Evolutionary conservation across 2,888 invertebrate genomes (phyloP).

Genomic region (Melangyna quadrimaculata): DNA sequence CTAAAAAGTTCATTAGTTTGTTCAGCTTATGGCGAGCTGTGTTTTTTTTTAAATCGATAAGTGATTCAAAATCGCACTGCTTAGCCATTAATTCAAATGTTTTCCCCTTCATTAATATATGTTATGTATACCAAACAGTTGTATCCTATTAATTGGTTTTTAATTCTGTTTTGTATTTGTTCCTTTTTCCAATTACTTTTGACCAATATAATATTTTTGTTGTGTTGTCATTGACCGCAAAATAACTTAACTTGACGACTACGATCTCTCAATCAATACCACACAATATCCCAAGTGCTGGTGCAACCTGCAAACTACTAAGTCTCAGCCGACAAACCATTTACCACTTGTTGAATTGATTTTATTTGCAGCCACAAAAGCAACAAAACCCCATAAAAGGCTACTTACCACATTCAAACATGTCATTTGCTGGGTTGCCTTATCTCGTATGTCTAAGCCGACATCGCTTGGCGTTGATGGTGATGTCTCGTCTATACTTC

Average conservation of each 20-base stretch:
- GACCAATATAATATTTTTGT: slow-evolving; percentile 11
- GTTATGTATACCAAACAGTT: neutral
- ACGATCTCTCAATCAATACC: slow-evolving; percentile 30
- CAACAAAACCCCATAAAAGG: slow-evolving; percentile 51
- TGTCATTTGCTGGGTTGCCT: slow-evolving; percentile 22
- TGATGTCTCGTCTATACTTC: slow-evolving; percentile 1
- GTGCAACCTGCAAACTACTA: slow-evolving; percentile 12
- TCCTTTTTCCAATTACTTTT: slow-evolving; percentile 47
- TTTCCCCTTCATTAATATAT: neutral
- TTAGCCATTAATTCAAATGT: neutral
- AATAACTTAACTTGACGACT: slow-evolving; percentile 49
- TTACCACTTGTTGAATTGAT: slow-evolving; percentile 12
- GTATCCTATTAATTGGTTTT: neutral
- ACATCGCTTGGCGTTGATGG: neutral
- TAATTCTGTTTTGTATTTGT: neutral
- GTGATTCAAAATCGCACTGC: no score
- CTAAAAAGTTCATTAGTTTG: no score
- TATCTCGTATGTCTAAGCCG: slow-evolving; percentile 16
- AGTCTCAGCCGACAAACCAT: slow-evolving; percentile 15
- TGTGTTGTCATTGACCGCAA: slow-evolving; percentile 65
- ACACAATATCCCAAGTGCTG: slow-evolving; percentile 23
- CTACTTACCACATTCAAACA: slow-evolving; percentile 37
- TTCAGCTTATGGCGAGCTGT: no score
- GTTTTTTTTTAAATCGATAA: no score
- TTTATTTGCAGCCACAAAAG: slow-evolving; percentile 13